Evolutionary conservation across 2,888 invertebrate genomes (phyloP).

Genomic region (Drosophila kambysellisi): DNA sequence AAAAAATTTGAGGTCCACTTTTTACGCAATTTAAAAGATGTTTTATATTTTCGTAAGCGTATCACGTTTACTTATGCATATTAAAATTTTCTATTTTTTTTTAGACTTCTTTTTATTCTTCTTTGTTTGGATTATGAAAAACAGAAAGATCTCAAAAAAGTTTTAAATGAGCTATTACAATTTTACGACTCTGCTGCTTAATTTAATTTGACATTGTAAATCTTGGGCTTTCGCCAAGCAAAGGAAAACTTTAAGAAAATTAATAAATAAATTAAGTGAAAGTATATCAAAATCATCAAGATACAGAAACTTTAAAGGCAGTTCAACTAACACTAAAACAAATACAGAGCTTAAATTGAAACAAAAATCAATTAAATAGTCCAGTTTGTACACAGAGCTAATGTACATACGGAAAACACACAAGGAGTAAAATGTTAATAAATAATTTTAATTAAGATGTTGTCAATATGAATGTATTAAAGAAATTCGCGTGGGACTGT

Average conservation of each 20-base stretch:
- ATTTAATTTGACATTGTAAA: constrained; percentile 55
- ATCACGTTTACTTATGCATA: constrained; percentile 23
- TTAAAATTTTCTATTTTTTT: not conserved
- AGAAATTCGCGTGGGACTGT: no score
- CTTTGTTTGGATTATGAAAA: not conserved
- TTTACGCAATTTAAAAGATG: constrained; percentile 5
- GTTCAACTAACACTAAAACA: not conserved
- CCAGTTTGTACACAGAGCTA: not conserved
- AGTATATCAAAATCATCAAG: not conserved
- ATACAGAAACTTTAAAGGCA: constrained; percentile 2
- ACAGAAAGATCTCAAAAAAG: constrained; percentile 29
- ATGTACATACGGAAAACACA: not conserved
- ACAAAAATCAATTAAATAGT: constrained; percentile 16
- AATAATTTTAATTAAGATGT: constrained; percentile 32
- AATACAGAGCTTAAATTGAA: constrained; percentile 9
- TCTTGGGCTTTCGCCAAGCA: constrained; percentile 11
- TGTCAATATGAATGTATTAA: not conserved
- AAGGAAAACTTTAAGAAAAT: not conserved
- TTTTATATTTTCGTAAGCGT: constrained; percentile 16
- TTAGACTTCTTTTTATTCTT: not conserved
- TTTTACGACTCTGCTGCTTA: constrained; percentile 45
- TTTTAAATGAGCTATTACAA: constrained; percentile 65
- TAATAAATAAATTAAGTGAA: not conserved
- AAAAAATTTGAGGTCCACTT: not conserved
- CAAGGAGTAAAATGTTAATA: constrained; percentile 9